A percentile compares a stretch with the other conserved stretches of the same genome.
phyloP scores from a whole-genome alignment of 1,140 invertebrate genomes.

The Scaptomyza montana region DNA sequence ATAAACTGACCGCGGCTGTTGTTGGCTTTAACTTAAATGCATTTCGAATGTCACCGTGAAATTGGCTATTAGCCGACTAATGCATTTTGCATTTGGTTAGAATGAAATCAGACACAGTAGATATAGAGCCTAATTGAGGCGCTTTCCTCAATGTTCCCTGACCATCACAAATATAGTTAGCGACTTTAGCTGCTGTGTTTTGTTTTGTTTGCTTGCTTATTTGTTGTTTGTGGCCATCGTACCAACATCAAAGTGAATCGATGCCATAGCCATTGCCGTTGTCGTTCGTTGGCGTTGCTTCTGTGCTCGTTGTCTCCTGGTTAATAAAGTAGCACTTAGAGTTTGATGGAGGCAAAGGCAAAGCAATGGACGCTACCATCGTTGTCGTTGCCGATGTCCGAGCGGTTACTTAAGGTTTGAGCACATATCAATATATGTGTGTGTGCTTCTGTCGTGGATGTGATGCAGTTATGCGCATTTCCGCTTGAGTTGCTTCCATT shows the following conservation, averaged over 20 bases:
- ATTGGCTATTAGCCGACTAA: slow-evolving; percentile 55
- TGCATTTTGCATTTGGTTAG: slow-evolving; percentile 45
- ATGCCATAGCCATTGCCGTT: slow-evolving; percentile 13
- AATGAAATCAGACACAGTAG: slow-evolving; percentile 50
- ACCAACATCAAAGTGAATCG: slow-evolving; percentile 29
- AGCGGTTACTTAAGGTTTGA: slow-evolving; percentile 56
- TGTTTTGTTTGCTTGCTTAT: slow-evolving; percentile 10
- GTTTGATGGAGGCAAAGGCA: slow-evolving; percentile 42
- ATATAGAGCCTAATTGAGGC: slow-evolving; percentile 66
- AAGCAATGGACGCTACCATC: slow-evolving; percentile 31
- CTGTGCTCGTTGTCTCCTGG: slow-evolving; percentile 49
- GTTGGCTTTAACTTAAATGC: slow-evolving; percentile 8
- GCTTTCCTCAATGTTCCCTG: slow-evolving; percentile 23
- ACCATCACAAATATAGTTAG: slow-evolving; percentile 4
- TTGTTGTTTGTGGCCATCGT: slow-evolving; percentile 29
- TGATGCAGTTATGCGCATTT: slow-evolving; percentile 77
- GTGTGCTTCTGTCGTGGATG: slow-evolving; percentile 46
- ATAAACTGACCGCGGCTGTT: slow-evolving; percentile 29
- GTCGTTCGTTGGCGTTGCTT: slow-evolving; percentile 22
- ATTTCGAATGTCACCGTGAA: slow-evolving; percentile 24
- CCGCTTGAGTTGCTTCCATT: slow-evolving; percentile 65
- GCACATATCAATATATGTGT: slow-evolving; percentile 19
- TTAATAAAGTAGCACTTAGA: slow-evolving; percentile 76
- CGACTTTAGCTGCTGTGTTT: slow-evolving; percentile 15
- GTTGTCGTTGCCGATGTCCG: slow-evolving; percentile 23